Base-by-base conservation (phyloP, 2,888 invertebrate species). In the Nymphalis polychloros region DNA sequence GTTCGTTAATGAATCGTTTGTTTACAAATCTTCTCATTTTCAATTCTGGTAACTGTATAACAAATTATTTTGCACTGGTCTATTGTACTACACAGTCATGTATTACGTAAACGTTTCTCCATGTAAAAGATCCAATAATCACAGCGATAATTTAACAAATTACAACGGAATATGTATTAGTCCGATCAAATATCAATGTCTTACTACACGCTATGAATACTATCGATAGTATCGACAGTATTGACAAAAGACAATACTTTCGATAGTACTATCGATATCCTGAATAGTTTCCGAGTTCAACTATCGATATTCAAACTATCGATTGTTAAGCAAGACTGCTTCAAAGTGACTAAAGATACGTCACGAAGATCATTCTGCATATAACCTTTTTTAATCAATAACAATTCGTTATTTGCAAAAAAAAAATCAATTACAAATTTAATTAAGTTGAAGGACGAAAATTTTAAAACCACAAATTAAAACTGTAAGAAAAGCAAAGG, bases 21-120 rank as follows among this genome's bases (percentile, higher is more conserved):
- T 27, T 55, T 55, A 31, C 41, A 6, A n/a, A 49, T 49, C 19
- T 7, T 49, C 17, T 19, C 1, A 31, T 57, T 55, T 31, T 57
- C 10, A 35, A 41, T 31, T 57, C 19, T 41, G 57, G 57, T 57
- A 57, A 57, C 57, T 57, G 57, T 57, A 10, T 41, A 57, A 19
- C 35, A 31, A n/a, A n/a, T 31, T 41, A 3, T n/a, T 55, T 55
- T 55, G 57, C 7, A 41, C 57, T 19, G 57, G 19, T 57, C 35
- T 41, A 41, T 57, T 57, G 41, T 57, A 57, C 57, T 55, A 55
- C 41, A 10, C 8, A 49, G 17, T 41, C 13, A 19, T 41, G 35
- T n/a, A 41, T 31, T 19, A 57, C 57, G 41, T 19, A 13, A 35
- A 16, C 6, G 2, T 41, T 7, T 10, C 35, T n/a, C n/a, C 10